A percentile compares a stretch with the other conserved stretches of the same genome.
Conservation (phyloP, 37 sponge, comb jelly and placozoan genomes). For the Theonella swinhoei region DNA sequence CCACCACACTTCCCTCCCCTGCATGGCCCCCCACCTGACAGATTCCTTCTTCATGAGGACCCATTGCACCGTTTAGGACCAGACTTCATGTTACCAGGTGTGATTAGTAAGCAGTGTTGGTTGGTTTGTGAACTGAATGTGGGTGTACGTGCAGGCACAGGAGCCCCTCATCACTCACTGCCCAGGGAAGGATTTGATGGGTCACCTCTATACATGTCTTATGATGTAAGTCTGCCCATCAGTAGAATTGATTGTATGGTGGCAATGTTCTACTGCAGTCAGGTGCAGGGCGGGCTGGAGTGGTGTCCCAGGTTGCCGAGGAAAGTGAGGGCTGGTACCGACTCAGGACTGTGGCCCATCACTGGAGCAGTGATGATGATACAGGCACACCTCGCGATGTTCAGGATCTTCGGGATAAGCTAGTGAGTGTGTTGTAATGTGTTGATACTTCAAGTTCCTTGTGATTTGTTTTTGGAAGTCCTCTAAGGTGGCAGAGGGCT, state of each 20-base stretch:
- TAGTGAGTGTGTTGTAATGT: too few relatives aligned
- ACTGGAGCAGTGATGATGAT: constrained; percentile 45
- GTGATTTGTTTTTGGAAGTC: too few relatives aligned
- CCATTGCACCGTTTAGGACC: too few relatives aligned
- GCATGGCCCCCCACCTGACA: neutral
- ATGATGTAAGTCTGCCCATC: neutral
- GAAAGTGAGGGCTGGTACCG: constrained; percentile 54
- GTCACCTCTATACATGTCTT: constrained; percentile 3
- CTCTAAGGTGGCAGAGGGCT: too few relatives aligned
- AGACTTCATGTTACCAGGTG: too few relatives aligned
- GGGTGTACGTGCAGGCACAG: too few relatives aligned
- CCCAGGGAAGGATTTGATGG: constrained; percentile 1
- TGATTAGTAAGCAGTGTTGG: too few relatives aligned
- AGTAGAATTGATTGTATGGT: too few relatives aligned
- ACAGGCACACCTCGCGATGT: neutral
- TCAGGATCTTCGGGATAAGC: neutral
- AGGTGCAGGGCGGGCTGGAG: neutral
- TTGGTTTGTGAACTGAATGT: too few relatives aligned
- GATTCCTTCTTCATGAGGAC: too few relatives aligned
- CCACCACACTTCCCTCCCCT: neutral
- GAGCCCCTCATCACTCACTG: neutral
- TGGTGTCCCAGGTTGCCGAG: constrained; percentile 38
- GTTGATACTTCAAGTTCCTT: too few relatives aligned
- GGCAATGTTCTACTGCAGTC: too few relatives aligned
- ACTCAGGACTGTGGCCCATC: constrained; percentile 34